phyloP scores from a whole-genome alignment of 2,888 invertebrate species.

The Troilus luridus region DNA sequence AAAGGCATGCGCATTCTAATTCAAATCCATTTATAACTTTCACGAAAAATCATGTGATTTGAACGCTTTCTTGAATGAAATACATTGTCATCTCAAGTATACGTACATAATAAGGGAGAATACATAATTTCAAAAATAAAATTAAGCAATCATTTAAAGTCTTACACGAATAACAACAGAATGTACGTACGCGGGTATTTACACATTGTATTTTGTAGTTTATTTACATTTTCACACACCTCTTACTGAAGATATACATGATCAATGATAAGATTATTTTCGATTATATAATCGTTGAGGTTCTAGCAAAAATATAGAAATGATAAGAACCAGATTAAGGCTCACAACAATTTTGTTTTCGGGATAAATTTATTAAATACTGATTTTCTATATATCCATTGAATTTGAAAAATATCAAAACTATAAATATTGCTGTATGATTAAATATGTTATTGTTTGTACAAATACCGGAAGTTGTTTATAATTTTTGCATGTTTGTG shows the following conservation, averaged over 20 bases:
- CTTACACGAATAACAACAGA: no score
- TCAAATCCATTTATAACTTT: no score
- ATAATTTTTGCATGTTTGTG: neutral
- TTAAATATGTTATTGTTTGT: neutral
- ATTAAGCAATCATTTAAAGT: no score
- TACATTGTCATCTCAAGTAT: no score
- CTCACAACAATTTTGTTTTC: neutral
- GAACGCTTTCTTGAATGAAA: no score
- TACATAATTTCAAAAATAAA: no score
- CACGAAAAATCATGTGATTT: no score
- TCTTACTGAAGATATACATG: neutral
- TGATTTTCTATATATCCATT: neutral
- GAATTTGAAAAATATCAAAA: neutral
- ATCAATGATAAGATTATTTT: slow-evolving; percentile 1
- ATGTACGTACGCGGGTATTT: no score
- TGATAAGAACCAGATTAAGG: neutral
- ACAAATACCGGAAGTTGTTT: neutral
- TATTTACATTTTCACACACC: neutral
- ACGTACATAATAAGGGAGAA: no score
- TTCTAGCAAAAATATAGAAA: neutral
- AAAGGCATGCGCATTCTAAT: no score
- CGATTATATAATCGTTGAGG: neutral
- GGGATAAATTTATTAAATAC: neutral
- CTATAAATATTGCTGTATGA: neutral
- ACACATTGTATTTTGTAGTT: neutral